Percentiles rank a stretch among this genome's conserved stretches.
phyloP scores from a whole-genome alignment of 1,140 invertebrate species.

The Aphaenogaster floridana region DNA sequence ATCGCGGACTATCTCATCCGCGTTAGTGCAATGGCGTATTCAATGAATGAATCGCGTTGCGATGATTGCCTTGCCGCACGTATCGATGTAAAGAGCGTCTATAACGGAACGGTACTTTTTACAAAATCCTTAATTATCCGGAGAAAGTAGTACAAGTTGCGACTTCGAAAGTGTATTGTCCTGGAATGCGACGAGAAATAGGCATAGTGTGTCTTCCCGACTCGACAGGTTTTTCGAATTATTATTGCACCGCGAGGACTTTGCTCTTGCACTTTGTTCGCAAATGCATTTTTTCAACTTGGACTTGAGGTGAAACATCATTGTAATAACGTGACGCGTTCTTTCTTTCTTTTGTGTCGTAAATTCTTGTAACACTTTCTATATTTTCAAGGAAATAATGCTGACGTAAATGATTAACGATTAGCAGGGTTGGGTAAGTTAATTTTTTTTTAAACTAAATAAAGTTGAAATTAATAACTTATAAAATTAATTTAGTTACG shows the following conservation, averaged over 20 bases:
- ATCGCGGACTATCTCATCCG: conserved; percentile 21
- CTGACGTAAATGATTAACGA: neutral
- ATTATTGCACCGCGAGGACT: conserved; percentile 19
- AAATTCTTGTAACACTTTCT: neutral
- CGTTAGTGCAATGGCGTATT: neutral
- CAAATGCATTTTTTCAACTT: neutral
- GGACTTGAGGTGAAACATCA: neutral
- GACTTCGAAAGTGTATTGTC: conserved; percentile 21
- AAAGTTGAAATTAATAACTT: no score
- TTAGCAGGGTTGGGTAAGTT: neutral
- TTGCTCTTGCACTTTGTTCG: conserved; percentile 23
- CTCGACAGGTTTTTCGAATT: neutral
- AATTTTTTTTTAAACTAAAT: no score
- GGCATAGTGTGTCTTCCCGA: neutral
- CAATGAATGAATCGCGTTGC: conserved; percentile 1
- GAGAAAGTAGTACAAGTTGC: conserved; percentile 44
- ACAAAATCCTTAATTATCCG: neutral
- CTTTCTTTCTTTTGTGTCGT: neutral
- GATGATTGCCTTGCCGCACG: neutral
- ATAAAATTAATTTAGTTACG: no score
- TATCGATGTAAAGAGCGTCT: neutral
- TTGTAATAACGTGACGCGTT: neutral
- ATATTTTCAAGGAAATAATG: neutral
- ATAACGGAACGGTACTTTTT: conserved; percentile 1
- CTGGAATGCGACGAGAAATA: conserved; percentile 23